A percentile compares a stretch with the other conserved stretches of the same genome.
Evolutionary conservation across 1,140 invertebrate genomes (phyloP).

Genomic region (Ceratosolen fusciceps): DNA sequence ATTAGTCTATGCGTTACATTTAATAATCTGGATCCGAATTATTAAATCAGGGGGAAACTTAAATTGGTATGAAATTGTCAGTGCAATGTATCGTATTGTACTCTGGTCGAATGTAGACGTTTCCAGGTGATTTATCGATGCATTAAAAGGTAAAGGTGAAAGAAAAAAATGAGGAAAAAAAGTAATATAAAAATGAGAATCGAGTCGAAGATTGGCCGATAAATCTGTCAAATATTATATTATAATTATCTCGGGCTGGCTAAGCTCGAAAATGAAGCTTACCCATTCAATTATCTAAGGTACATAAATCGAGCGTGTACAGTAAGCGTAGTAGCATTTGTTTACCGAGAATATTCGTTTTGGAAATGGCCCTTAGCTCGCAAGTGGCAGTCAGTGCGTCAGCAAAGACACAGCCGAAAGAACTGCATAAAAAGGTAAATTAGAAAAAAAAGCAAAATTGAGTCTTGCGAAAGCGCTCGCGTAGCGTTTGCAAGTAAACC

Average conservation of each 20-base stretch:
- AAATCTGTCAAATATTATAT: background rate
- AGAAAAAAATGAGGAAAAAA: no score
- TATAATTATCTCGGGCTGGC: background rate
- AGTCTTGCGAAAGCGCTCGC: background rate
- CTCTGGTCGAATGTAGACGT: background rate
- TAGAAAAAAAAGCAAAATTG: background rate
- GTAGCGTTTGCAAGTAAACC: slow-evolving; percentile 9
- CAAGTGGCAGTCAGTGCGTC: background rate
- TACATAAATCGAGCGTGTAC: background rate
- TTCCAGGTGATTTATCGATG: background rate
- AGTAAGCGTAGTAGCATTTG: background rate
- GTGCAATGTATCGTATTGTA: background rate
- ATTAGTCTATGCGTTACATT: background rate
- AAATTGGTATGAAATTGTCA: background rate
- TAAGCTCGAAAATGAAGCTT: background rate
- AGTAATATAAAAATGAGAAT: no score
- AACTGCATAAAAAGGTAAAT: slow-evolving; percentile 2
- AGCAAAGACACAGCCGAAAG: slow-evolving; percentile 11
- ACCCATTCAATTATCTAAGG: background rate
- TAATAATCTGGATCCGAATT: background rate
- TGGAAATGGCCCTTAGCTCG: background rate
- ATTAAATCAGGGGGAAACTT: background rate
- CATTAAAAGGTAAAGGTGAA: background rate
- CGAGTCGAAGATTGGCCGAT: background rate
- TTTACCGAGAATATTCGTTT: background rate